Evolutionary conservation across 2,888 invertebrate species (phyloP), one percentile per base, ranked within the genome.

Genomic region (Bhutanitis thaidina): DNA sequence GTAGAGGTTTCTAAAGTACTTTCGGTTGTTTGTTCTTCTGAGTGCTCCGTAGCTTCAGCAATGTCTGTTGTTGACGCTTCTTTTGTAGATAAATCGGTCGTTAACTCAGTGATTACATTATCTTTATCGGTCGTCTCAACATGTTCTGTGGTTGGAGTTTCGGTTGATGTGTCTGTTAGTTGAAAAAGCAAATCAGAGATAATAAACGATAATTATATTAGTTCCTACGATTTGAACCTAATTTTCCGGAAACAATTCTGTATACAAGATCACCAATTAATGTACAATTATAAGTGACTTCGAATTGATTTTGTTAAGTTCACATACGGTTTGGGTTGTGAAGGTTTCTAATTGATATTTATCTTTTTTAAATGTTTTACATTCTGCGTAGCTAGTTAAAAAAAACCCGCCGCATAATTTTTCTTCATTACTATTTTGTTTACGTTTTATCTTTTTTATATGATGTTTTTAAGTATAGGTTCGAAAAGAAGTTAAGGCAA

Each of bases 151-250:
- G 25, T 49, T 35, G 35, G 10, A 20, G 15, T 34, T 44, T 50
- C 44, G 5, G 44, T 39, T 12, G 34, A 27, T 20, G 37, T 27
- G 39, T 44, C 50, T 46, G 46, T 46, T 46, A 9, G 12, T 25
- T n/a, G 32, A 46, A 32, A 52, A 49, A 37, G n/a, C 12, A 43
- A 49, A 37, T 20, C 35, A 27, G 1, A 20, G 13, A 43, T 0
- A 43, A 34, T 16, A 41, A 20, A 12, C 12, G 12, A 12, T 34
- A 27, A 4, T 12, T n/a, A 34, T 12, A n/a, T 7, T 34, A n/a
- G 20, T 20, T 3, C 2, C 5, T 20, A 3, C 5, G 2, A 20
- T 20, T 20, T 20, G 5, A 20, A 20, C n/a, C n/a, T n/a, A n/a
- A n/a, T n/a, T 30, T 30, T 10, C 30, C 9, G n/a, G n/a, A 30